These are phyloP conservation scores for Thamnaconus septentrionalis DNA, from an alignment of 2,113 vertebrate species.

Conservation along the genomic window DNA sequence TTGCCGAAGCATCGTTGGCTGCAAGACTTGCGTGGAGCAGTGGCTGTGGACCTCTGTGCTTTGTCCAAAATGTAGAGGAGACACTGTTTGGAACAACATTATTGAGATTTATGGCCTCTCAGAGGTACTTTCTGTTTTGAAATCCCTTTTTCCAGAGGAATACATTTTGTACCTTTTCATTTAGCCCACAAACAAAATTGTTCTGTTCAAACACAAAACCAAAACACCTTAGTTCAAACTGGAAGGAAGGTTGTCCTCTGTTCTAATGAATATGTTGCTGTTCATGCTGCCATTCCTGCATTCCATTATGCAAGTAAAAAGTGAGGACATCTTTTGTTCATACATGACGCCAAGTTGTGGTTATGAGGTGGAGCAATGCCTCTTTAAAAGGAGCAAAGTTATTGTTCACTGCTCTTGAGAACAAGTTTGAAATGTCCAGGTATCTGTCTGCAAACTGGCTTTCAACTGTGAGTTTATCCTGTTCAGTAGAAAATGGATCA, in stretches of 20 bases:
- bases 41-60: constrained; percentile 1
- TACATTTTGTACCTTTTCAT: not conserved
- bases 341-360: constrained; percentile 4
- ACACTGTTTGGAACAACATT: not conserved
- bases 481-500: constrained; percentile 3
- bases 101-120: constrained; percentile 5
- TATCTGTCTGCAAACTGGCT: constrained; percentile 6
- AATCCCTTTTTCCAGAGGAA: constrained; percentile 5
- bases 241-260: too few relatives aligned
- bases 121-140: constrained; percentile 11
- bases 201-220: too few relatives aligned
- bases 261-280: too few relatives aligned
- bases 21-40: constrained; percentile 7
- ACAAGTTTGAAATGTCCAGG: constrained; percentile 3
- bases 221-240: too few relatives aligned
- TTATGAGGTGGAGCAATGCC: constrained; percentile 2
- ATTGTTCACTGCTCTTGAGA: not conserved
- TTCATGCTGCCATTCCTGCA: too few relatives aligned
- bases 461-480: not conserved
- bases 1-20: constrained; percentile 6
- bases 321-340: not conserved
- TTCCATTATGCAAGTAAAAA: too few relatives aligned
- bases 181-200: not conserved
- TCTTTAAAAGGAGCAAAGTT: constrained; percentile 11
- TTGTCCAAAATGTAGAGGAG: constrained; percentile 7